Conservation (phyloP, 2,113 vertebrate species). For the Macroglossus sobrinus region DNA sequence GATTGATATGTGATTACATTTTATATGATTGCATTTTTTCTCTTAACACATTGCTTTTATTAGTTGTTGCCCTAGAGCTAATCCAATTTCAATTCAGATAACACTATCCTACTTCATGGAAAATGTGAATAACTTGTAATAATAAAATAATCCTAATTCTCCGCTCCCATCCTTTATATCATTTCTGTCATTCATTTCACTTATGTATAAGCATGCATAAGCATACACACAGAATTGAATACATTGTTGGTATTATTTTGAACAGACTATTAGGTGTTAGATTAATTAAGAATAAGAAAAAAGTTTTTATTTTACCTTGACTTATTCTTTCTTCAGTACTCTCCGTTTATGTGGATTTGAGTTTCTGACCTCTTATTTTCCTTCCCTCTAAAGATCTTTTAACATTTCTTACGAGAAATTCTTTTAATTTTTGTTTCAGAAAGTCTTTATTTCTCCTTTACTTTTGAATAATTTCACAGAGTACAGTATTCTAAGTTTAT, state of each 20-base stretch:
- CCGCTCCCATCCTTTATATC: background rate
- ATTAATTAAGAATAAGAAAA: background rate
- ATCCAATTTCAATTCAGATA: no score
- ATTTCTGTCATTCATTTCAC: background rate
- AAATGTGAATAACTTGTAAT: no score
- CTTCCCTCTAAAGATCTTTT: no score
- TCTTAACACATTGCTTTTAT: no score
- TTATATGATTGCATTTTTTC: no score
- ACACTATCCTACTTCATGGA: no score
- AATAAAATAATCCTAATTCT: background rate
- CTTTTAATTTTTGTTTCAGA: background rate
- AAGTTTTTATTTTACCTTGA: background rate
- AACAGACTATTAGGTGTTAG: background rate
- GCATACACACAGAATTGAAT: background rate
- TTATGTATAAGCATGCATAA: background rate
- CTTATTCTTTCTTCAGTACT: background rate
- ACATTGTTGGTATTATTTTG: background rate
- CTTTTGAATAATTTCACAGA: background rate
- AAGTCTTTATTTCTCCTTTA: background rate
- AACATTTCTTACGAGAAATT: background rate
- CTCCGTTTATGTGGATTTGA: background rate
- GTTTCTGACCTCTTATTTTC: background rate
- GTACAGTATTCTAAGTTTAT: background rate
- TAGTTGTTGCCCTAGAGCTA: no score
- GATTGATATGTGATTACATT: no score